Evolutionary conservation across 2,797 vertebrate genomes (phyloP).

Genomic region (Bovichtus variegatus): DNA sequence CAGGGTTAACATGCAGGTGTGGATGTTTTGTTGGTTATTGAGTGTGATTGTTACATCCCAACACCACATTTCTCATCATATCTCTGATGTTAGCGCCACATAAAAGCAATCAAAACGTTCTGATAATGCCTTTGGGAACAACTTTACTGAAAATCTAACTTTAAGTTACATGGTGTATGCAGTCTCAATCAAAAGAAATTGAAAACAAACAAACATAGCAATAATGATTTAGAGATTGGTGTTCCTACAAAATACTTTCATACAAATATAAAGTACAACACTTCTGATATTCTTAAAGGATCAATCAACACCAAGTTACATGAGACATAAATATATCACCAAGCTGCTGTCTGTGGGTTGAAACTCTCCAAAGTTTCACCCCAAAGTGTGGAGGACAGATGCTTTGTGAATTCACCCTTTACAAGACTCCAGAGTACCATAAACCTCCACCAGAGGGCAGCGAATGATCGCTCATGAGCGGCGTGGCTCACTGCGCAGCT

Average conservation of each 20-base stretch:
- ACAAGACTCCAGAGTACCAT: not conserved
- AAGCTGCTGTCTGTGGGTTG: not conserved
- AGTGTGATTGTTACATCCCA: not conserved
- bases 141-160: not conserved
- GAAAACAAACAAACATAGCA: not conserved
- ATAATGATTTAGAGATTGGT: not conserved
- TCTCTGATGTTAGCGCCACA: not conserved
- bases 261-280: not conserved
- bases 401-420: not conserved
- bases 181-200: no score
- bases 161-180: not conserved
- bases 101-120: not conserved
- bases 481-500: no score
- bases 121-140: not conserved
- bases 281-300: not conserved
- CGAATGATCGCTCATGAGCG: no score
- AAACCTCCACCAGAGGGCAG: conserved; percentile 25
- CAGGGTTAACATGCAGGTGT: not conserved
- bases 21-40: not conserved
- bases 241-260: not conserved
- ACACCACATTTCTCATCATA: not conserved
- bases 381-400: not conserved
- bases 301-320: not conserved
- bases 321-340: not conserved
- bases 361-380: not conserved